These are phyloP conservation scores for Melanotaenia maccullochi DNA, from an alignment of 2,797 vertebrate genomes.

Conservation along the genomic window DNA sequence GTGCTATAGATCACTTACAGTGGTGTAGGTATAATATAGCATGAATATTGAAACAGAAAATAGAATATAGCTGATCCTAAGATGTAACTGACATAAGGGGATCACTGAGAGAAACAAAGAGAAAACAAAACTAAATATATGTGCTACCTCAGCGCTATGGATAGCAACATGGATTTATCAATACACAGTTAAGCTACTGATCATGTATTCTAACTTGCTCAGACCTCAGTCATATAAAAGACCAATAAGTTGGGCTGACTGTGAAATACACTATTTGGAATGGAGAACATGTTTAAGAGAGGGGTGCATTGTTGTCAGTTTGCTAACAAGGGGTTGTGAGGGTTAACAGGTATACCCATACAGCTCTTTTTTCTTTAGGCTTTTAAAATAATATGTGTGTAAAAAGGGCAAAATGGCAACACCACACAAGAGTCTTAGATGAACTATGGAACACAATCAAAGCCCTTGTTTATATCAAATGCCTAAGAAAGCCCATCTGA, in stretches of 20 bases:
- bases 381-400: background rate
- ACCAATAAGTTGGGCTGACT: background rate
- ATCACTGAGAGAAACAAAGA: background rate
- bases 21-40: too few species aligned
- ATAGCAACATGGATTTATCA: background rate
- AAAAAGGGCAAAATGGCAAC: background rate
- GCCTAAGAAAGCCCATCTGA: background rate
- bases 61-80: too few species aligned
- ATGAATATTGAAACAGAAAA: too few species aligned
- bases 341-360: too few species aligned
- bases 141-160: background rate
- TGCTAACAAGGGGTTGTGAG: background rate
- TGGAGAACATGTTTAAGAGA: background rate
- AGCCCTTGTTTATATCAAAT: conserved; percentile 10
- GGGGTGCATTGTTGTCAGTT: background rate
- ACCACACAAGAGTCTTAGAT: conserved; percentile 3
- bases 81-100: too few species aligned
- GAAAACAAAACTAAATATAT: background rate
- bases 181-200: background rate
- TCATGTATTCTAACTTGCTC: background rate
- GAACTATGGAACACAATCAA: conserved; percentile 15
- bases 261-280: background rate
- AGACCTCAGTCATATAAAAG: background rate
- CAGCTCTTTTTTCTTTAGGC: background rate
- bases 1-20: too few species aligned